Evolutionary conservation across 1,140 invertebrate species (phyloP), one percentile per base, ranked within the genome.

Genomic region (Rhizoglyphus robini): DNA sequence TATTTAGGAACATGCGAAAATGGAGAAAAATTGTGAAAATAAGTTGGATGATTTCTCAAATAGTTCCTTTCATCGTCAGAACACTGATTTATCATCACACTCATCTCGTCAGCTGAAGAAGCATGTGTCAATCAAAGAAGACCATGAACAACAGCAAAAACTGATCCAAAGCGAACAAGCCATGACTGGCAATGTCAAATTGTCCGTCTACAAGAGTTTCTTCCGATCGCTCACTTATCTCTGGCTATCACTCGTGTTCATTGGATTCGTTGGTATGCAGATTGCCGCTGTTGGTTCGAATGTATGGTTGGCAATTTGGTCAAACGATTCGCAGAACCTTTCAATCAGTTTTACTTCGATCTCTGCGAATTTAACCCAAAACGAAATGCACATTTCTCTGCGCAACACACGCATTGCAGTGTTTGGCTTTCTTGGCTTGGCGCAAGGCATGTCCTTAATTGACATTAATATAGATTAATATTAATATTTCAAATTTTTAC

Each of bases 141-240:
- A 18, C 11, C 18, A 2, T 4, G n/a, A n/a, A n/a, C n/a, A n/a
- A n/a, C n/a, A 30, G 15, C n/a, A 27, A 70, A 88, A 91, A 77
- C 77, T 94, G 2, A 92, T 94, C 70, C 88, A 94, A 77, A 79
- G 79, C 2, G 90, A 95, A 74, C 91, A 90, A 76, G 78, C 88
- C 0, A 88, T 94, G 82, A 93, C 88, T 8, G 90, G 90, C 68
- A 88, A 87, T 75, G 90, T 92, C 0, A 90, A 91, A 80, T 84
- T 86, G 80, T 75, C 79, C 65, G 90, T 96, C 0, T 96, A 96
- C 78, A 81, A 86, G 67, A 84, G 81, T 18, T 72, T 72, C 65
- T 70, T 72, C 25, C 68, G 69, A 46, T 59, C 69, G 18, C 63
- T 72, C 27, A 63, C 69, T 23, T 63, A 65, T 18, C 32, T 64